Percentiles rank a stretch among this genome's conserved stretches.
Evolutionary conservation across 2,888 invertebrate species (phyloP).

Genomic region (Drosophila hamatofila): DNA sequence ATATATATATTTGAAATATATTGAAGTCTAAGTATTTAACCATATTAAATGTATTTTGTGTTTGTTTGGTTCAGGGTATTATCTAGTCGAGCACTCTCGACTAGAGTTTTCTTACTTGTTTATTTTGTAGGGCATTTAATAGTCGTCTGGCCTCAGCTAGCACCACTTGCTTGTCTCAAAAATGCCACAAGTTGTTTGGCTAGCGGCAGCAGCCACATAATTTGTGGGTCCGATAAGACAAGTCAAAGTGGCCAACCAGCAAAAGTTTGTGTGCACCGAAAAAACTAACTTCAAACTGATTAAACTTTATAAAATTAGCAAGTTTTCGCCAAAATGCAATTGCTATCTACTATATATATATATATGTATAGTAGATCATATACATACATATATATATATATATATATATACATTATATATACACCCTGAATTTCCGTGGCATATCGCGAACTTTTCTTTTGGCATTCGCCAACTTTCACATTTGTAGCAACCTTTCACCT

Average conservation of each 20-base stretch:
- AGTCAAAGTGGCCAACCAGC: conserved; percentile 32
- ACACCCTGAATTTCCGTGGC: background rate
- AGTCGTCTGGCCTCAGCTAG: background rate
- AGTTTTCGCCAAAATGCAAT: background rate
- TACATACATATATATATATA: background rate
- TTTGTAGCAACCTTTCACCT: conserved; percentile 38
- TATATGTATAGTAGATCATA: background rate
- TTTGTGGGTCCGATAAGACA: conserved; percentile 48
- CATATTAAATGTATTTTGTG: too few relatives aligned
- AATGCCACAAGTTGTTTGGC: conserved; percentile 57
- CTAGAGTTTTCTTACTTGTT: too few relatives aligned
- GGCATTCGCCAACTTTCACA: conserved; percentile 19
- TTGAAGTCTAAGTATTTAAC: too few relatives aligned
- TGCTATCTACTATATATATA: background rate
- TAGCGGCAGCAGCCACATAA: conserved; percentile 27
- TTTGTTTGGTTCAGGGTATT: too few relatives aligned
- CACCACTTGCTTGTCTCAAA: background rate
- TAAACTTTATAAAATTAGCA: conserved; percentile 29
- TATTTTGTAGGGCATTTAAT: background rate
- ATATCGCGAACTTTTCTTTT: conserved; percentile 5
- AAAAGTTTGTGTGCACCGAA: conserved; percentile 14
- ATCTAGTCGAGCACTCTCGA: too few relatives aligned
- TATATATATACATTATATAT: background rate
- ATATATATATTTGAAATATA: too few relatives aligned
- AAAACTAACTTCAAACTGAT: conserved; percentile 34